Evolutionary conservation across 2,113 vertebrate genomes (phyloP), one percentile per base, ranked within the genome.

Genomic region (Elaphurus davidianus): DNA sequence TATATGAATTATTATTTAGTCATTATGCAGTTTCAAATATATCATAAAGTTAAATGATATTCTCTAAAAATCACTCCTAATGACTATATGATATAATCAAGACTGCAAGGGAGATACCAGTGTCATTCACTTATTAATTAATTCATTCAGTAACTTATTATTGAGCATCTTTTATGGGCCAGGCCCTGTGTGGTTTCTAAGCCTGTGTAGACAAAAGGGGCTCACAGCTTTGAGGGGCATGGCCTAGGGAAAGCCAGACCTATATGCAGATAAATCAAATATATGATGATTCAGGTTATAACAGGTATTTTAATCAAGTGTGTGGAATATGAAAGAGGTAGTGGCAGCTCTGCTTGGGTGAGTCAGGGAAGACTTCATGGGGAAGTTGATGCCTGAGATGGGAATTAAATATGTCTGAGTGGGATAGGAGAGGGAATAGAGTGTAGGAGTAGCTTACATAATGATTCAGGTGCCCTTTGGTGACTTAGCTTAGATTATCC

Each of bases 1-100:
- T 83, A 85, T 83, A 55, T n/a, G n/a, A 90, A 47, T 97, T 79
- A 57, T 83, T 94, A 67, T 79, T 92, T 88, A 85, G n/a, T 60
- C 30, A 91, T 62, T 74, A 84, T 81, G 8, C 33, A 43, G 55
- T 81, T 57, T 94, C 50, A 81, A n/a, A 14, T 94, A 36, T 62
- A 90, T 86, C 16, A 59, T 74, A 87, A 78, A 89, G 79, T 90
- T 81, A 81, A 91, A 79, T 79, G 11, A 94, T 47, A 60, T 15
- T 88, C 40, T 92, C 55, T 95, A 78, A 96, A 88, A 96, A 71
- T 8, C 25, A 47, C 21, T 79, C 25, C 30, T 60, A 40, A 87
- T 79, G 52, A 67, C 28, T 87, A 2, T 62, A 45, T 92, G 27
- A 28, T 90, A 14, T 57, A 76, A 62, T 91, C 19, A 95, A 79